A percentile compares a stretch with the other conserved stretches of the same genome.
Evolutionary conservation across 2,113 vertebrate species (phyloP).

Genomic region (Hemiprocne comata): DNA sequence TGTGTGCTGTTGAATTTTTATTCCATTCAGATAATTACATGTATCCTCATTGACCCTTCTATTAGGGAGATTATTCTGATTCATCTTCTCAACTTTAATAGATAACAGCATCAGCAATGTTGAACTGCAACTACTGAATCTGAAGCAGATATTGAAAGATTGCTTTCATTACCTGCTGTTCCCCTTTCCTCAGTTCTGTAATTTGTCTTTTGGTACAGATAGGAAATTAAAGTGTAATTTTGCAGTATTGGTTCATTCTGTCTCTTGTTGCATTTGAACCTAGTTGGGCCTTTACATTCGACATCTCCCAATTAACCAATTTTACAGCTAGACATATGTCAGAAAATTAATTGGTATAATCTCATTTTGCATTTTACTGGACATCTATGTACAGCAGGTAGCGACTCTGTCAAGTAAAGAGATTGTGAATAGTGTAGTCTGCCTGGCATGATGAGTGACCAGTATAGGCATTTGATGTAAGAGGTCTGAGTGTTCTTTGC

Average conservation of each 20-base stretch:
- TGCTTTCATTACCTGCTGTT: conserved; percentile 38
- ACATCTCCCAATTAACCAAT: background rate
- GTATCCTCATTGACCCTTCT: background rate
- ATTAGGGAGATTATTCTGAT: background rate
- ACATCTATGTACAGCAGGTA: background rate
- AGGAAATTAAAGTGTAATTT: conserved; percentile 39
- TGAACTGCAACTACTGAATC: conserved; percentile 3
- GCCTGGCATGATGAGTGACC: background rate
- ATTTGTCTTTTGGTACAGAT: conserved; percentile 14
- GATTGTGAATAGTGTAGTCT: background rate
- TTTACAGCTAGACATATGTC: background rate
- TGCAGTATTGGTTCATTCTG: background rate
- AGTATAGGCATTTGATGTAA: background rate
- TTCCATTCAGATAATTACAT: background rate
- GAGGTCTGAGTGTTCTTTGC: background rate
- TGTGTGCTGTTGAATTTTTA: background rate
- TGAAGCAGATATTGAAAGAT: conserved; percentile 34
- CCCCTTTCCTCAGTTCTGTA: background rate
- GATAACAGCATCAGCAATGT: background rate
- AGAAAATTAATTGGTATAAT: background rate
- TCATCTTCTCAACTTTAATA: conserved; percentile 1
- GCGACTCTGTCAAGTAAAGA: background rate
- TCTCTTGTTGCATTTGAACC: conserved; percentile 7
- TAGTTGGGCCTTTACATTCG: background rate
- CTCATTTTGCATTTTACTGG: background rate